Conservation (phyloP, 2,797 vertebrate species). For the Sebastolobus alascanus region DNA sequence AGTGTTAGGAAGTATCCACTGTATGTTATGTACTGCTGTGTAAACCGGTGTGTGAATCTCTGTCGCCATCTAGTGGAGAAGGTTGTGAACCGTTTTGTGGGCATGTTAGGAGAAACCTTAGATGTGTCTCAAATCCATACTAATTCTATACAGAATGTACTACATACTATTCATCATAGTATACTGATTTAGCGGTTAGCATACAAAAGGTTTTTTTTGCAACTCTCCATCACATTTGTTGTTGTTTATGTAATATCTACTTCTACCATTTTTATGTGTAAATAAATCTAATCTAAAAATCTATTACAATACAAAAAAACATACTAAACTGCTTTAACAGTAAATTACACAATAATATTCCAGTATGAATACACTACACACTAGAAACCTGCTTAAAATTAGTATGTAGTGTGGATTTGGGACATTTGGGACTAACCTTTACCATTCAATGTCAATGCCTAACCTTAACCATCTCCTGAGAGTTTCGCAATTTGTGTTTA, state of each 20-base stretch:
- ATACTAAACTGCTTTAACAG: background rate
- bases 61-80: conserved; percentile 81
- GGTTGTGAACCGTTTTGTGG: background rate
- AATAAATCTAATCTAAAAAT: background rate
- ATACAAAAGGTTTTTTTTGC: too few species aligned
- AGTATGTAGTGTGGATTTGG: background rate
- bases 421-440: background rate
- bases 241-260: too few species aligned
- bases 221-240: too few species aligned
- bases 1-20: background rate
- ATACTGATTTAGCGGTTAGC: background rate
- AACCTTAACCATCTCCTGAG: too few species aligned
- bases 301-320: too few species aligned
- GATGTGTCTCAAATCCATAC: background rate
- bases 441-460: too few species aligned
- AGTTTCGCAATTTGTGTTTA: too few species aligned
- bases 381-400: background rate
- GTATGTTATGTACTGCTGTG: background rate
- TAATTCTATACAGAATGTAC: background rate
- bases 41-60: conserved; percentile 45
- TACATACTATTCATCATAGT: background rate
- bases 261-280: too few species aligned
- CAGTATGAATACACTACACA: background rate
- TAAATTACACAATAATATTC: background rate
- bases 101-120: background rate